Evolutionary conservation across 2,888 invertebrate species (phyloP).

Genomic region (Harpalus rufipes): DNA sequence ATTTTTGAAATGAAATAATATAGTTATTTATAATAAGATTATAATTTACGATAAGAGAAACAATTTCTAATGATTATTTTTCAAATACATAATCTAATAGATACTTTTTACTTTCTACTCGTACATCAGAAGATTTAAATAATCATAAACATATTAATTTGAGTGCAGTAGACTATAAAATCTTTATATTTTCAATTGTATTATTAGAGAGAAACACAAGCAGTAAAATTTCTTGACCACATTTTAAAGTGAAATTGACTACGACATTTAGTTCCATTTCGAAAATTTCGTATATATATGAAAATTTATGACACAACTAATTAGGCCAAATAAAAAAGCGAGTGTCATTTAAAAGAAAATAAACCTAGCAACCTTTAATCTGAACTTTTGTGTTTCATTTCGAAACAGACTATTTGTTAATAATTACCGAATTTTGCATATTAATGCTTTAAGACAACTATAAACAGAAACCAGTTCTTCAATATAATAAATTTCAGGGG

Average conservation of each 20-base stretch:
- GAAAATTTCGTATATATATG: not conserved
- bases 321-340: conserved; percentile 10
- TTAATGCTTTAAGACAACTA: conserved; percentile 14
- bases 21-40: too few species aligned
- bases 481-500: conserved; percentile 21
- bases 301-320: conserved; percentile 3
- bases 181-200: not conserved
- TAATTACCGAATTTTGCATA: conserved; percentile 53
- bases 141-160: not conserved
- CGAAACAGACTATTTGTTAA: conserved; percentile 37
- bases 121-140: not conserved
- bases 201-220: too few species aligned
- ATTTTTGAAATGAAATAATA: too few species aligned
- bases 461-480: conserved; percentile 49
- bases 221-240: not conserved
- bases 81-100: too few species aligned
- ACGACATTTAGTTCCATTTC: not conserved
- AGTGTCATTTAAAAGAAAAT: conserved; percentile 35
- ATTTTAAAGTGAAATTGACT: not conserved
- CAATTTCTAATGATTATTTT: too few species aligned
- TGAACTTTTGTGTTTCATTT: conserved; percentile 40
- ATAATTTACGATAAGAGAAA: too few species aligned
- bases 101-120: not conserved
- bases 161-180: not conserved
- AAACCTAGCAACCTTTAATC: conserved; percentile 46